Conservation (phyloP, 2,113 vertebrate genomes). For the Hippocampus abdominalis region DNA sequence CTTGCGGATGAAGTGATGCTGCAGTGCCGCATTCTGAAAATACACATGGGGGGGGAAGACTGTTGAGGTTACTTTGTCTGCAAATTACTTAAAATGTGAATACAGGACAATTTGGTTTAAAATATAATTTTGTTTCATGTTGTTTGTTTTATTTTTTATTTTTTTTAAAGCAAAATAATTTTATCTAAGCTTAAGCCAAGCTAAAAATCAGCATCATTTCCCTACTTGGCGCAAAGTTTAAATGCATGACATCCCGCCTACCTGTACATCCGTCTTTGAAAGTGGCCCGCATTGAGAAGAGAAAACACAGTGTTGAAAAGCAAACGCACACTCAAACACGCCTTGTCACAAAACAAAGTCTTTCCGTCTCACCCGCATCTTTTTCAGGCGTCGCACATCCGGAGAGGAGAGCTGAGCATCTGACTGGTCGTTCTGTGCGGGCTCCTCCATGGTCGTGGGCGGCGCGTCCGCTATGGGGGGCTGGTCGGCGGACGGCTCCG, state of each 20-base stretch:
- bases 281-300: constrained; percentile 64
- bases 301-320: constrained; percentile 62
- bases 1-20: constrained; percentile 96
- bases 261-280: constrained; percentile 91
- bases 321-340: constrained; percentile 14
- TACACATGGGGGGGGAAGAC: not conserved
- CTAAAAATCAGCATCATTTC: too few relatives aligned
- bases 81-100: not conserved
- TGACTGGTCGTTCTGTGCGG: constrained; percentile 58
- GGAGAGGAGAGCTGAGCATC: constrained; percentile 82
- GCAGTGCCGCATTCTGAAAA: constrained; percentile 90
- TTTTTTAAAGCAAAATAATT: too few relatives aligned
- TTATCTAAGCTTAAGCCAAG: too few relatives aligned
- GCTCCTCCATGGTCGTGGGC: constrained; percentile 74
- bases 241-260: constrained; percentile 64
- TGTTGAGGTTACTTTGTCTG: not conserved
- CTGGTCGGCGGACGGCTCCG: constrained; percentile 53
- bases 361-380: constrained; percentile 76
- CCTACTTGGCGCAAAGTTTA: too few relatives aligned
- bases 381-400: constrained; percentile 89
- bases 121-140: too few relatives aligned
- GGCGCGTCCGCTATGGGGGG: constrained; percentile 44
- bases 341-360: not conserved
- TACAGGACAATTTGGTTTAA: not conserved
- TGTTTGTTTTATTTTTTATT: too few relatives aligned